A percentile compares a stretch with the other conserved stretches of the same genome.
Evolutionary conservation across 2,797 vertebrate genomes (phyloP).

Genomic region (Sciaenops ocellatus): DNA sequence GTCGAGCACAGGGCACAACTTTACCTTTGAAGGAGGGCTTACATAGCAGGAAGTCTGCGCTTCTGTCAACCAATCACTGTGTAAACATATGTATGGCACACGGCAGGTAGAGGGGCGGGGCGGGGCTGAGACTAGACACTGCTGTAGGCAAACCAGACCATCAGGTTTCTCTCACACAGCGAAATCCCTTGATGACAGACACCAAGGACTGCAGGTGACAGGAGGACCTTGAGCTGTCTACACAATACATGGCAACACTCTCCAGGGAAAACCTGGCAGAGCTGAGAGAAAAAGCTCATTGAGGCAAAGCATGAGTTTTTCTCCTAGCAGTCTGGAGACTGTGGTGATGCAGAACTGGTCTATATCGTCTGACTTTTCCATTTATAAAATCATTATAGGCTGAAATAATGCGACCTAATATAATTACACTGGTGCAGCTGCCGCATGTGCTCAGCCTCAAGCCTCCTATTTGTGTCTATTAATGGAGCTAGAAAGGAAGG

Average conservation of each 20-base stretch:
- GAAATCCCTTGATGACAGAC: constrained; percentile 77
- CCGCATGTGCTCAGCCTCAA: constrained; percentile 66
- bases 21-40: constrained; percentile 1
- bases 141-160: constrained; percentile 76
- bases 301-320: constrained; percentile 27
- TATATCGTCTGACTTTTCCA: constrained; percentile 41
- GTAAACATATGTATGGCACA: constrained; percentile 50
- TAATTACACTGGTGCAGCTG: constrained; percentile 63
- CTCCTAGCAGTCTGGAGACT: constrained; percentile 13
- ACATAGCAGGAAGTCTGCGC: constrained; percentile 39
- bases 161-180: constrained; percentile 78
- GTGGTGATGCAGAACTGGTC: constrained; percentile 32
- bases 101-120: constrained; percentile 62
- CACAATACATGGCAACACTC: constrained; percentile 28
- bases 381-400: constrained; percentile 62
- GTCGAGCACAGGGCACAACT: constrained; percentile 44
- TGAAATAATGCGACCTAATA: constrained; percentile 62
- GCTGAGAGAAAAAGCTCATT: constrained; percentile 5
- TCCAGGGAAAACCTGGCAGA: constrained; percentile 27
- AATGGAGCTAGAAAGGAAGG: constrained; percentile 57
- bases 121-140: constrained; percentile 38
- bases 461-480: constrained; percentile 61
- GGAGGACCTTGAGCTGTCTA: constrained; percentile 56
- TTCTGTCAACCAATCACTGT: constrained; percentile 48
- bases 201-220: constrained; percentile 58